Evolutionary conservation across 2,113 vertebrate genomes (phyloP), one percentile per base, ranked within the genome.

Genomic region (Aphyosemion australe): DNA sequence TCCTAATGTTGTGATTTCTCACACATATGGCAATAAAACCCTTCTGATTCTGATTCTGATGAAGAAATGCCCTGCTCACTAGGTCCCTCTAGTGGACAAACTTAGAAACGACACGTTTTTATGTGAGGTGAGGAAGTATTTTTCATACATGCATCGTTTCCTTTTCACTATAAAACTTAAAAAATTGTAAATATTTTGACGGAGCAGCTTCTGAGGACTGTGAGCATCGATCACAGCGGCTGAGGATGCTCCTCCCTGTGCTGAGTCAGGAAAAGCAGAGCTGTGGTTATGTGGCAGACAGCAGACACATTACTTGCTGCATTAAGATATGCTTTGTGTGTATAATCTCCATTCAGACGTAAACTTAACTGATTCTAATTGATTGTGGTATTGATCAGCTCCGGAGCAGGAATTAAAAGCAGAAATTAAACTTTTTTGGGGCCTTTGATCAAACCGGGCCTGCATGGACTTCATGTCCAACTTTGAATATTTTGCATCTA

Each of bases 301-400:
- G 76, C 75, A 79, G 79, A 84, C 76, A 77, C 88, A 89, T 89
- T 91, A 90, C 81, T 77, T 54, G 76, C 79, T 89, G 84, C 88
- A 92, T 93, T 92, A 91, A 91, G 83, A 88, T 83, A 77, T 90
- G 88, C 84, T 86, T 79, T 79, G 83, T 88, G 89, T 86, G 84
- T 87, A 86, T 88, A 87, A 89, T 84, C 74, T 88, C 84, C 75
- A 79, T 84, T 80, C 72, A 85, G 77, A 90, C 75, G 90, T 87
- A 73, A 82, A 52, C 74, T 62, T 83, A 90, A 90, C 87, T 90
- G 87, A 91, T 91, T 90, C 70, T 83, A 93, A 90, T 90, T 91
- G 86, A 92, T 91, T 92, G 89, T 55, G 72, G 74, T 92, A 92
- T 92, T 90, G 90, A 92, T 91, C 84, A 76, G 71, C 62, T 80